Percentiles rank a stretch among this genome's conserved stretches.
Conservation (phyloP, 2,888 invertebrate genomes). For the Zhengitettix transpicula region DNA sequence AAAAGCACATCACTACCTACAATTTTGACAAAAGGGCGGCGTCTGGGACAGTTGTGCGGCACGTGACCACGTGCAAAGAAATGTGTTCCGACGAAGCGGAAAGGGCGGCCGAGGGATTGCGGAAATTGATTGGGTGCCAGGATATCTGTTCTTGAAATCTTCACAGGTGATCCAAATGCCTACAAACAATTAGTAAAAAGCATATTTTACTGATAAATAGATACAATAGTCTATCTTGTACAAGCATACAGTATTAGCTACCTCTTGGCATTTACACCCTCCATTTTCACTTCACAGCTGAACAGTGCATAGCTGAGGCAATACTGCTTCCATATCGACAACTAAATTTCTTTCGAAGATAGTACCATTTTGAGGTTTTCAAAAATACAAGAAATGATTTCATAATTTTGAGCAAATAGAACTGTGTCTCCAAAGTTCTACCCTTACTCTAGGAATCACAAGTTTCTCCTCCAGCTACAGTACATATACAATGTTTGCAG, state of each 20-base stretch:
- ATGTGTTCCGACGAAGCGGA: too few species aligned
- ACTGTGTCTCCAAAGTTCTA: neutral
- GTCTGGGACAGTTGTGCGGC: too few species aligned
- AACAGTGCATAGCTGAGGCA: neutral
- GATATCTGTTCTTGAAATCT: neutral
- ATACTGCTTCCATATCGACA: neutral
- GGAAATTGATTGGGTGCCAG: neutral
- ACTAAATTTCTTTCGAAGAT: neutral
- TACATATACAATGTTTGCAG: neutral
- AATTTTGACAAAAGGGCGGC: too few species aligned
- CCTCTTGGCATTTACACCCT: neutral
- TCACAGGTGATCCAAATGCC: constrained; percentile 1
- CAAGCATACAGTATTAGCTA: constrained; percentile 12
- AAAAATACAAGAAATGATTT: neutral
- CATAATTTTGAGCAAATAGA: constrained; percentile 4
- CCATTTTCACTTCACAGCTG: constrained; percentile 2
- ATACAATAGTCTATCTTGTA: constrained; percentile 11
- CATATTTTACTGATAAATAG: constrained; percentile 12
- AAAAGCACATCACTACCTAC: neutral
- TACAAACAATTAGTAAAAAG: constrained; percentile 10
- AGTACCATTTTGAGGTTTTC: neutral
- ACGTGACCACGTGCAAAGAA: too few species aligned
- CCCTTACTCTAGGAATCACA: neutral
- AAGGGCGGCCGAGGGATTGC: too few species aligned
- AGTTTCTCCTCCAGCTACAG: neutral